Conservation (phyloP, 2,113 vertebrate genomes). For the Xyrauchen texanus region DNA sequence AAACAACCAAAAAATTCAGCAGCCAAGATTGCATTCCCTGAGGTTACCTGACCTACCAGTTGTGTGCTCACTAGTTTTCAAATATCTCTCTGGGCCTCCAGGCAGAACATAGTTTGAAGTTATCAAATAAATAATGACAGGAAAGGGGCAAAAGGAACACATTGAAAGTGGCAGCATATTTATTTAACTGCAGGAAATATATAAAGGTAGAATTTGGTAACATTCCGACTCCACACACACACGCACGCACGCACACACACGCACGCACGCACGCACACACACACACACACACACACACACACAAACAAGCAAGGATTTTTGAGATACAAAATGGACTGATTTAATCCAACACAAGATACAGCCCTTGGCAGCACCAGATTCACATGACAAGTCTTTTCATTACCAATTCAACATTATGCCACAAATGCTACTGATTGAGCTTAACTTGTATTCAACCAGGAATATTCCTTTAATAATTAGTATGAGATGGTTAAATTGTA, state of each 20-base stretch:
- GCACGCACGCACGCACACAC: background rate
- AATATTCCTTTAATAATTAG: too few species aligned
- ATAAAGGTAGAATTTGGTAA: constrained; percentile 38
- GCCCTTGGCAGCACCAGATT: background rate
- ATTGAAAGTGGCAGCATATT: constrained; percentile 42
- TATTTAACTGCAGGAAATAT: constrained; percentile 53
- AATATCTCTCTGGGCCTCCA: background rate
- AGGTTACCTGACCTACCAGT: background rate
- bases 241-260: background rate
- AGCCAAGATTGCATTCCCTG: background rate
- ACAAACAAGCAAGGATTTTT: constrained; percentile 31
- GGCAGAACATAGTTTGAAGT: background rate
- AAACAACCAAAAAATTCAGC: background rate
- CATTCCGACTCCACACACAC: background rate
- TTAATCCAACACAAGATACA: constrained; percentile 18
- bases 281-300: background rate
- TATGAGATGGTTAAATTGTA: too few species aligned
- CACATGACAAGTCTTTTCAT: too few species aligned
- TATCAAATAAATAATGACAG: background rate
- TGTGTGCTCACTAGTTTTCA: background rate
- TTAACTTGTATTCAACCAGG: too few species aligned
- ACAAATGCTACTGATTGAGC: too few species aligned
- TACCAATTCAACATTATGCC: too few species aligned
- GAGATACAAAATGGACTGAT: constrained; percentile 4
- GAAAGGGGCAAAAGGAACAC: background rate